A percentile compares a stretch with the other conserved stretches of the same genome.
phyloP scores from a whole-genome alignment of 2,888 invertebrate genomes.

The Tiliacea citrago region DNA sequence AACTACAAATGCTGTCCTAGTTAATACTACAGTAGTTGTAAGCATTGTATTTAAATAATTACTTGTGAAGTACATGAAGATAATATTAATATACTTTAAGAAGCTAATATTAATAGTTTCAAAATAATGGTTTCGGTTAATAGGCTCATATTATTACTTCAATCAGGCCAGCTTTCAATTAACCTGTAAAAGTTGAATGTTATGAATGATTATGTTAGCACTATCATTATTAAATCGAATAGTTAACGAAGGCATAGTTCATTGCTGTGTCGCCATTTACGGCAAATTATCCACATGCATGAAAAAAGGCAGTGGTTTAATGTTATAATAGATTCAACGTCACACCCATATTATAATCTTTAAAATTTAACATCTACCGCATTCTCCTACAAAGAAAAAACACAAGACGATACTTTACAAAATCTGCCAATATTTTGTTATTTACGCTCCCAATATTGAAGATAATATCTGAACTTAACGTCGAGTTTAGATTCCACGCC shows the following conservation, averaged over 20 bases:
- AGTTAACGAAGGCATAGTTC: background rate
- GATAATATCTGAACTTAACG: slow-evolving; percentile 40
- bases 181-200: background rate
- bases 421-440: slow-evolving; percentile 40
- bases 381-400: background rate
- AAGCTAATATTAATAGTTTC: slow-evolving; percentile 8
- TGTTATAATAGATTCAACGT: background rate
- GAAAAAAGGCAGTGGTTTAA: background rate
- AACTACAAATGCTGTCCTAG: background rate
- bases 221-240: no score
- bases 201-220: background rate
- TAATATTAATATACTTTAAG: slow-evolving; percentile 1
- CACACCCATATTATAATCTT: background rate
- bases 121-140: background rate
- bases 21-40: background rate
- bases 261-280: background rate
- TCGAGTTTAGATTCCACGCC: slow-evolving; percentile 21
- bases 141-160: background rate
- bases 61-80: background rate
- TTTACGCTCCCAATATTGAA: slow-evolving; percentile 46
- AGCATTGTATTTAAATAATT: background rate
- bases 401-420: slow-evolving; percentile 9
- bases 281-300: background rate
- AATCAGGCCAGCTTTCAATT: background rate
- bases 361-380: background rate